Base-by-base conservation (phyloP, 2,797 vertebrate species). In the Ispidina lecontei region DNA sequence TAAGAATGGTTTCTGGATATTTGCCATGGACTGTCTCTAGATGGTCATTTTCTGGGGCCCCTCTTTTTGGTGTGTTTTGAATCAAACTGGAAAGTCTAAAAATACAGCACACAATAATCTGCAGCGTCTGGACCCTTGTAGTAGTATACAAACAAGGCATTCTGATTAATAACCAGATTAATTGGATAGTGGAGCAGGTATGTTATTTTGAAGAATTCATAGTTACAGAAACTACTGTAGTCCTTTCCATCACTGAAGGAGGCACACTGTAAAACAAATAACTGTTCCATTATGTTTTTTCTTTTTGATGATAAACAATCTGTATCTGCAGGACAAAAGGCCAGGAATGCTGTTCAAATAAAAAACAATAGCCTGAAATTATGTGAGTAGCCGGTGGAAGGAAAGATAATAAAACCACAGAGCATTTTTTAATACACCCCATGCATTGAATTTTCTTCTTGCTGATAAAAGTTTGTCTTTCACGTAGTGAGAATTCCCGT, bases 1-100 rank as follows among this genome's bases (percentile, higher is more conserved):
- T 97, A 97, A 96, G 96, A 97, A 95, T 92, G 84, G 85, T 96
- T 95, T 91, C 95, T 98, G 97, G 97, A 97, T 92, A 87, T 95
- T 92, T 97, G 97, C 97, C 97, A 97, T 82, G 83, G 93, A 84
- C 95, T 79, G 91, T 96, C 91, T 96, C 93, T 94, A 91, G 95
- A 96, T 97, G 86, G 93, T 96, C 93, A 97, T 97, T 96, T 97
- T 94, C 91, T 90, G 94, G 91, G 96, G 93, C 94, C 95, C 91
- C 94, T 97, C 91, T 97, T 97, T 95, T 95, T 95, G 92, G 75
- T 92, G 83, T 93, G 91, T 96, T 96, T 97, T 97, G 94, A 97
- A 97, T 95, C 91, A 96, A 97, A 97, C 84, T 97, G 94, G n/a
- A 94, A 97, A 96, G 95, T 94, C 95, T 91, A 96, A 96, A 96